Percentiles rank a stretch among this genome's conserved stretches.
phyloP scores from a whole-genome alignment of 2,888 invertebrate species.

The Philonicus albiceps region DNA sequence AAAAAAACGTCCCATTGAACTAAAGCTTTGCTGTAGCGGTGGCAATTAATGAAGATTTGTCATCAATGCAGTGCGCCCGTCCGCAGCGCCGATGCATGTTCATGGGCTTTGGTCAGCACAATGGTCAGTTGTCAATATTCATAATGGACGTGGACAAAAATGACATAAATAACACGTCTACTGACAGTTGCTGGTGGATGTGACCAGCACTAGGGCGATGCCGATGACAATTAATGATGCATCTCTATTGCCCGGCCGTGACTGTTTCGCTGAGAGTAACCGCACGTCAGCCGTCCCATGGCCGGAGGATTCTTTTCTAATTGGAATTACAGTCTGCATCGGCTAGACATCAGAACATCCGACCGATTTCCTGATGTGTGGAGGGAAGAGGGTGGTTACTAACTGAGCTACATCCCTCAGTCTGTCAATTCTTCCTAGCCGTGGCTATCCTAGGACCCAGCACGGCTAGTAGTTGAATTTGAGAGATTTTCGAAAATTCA shows the following conservation, averaged over 20 bases:
- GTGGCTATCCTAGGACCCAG: not conserved
- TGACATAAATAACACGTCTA: not conserved
- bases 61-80: not conserved
- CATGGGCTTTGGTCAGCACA: not conserved
- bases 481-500: not conserved
- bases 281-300: not conserved
- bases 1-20: not conserved
- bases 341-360: not conserved
- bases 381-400: not conserved
- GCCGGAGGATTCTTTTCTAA: not conserved
- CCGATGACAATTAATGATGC: not conserved
- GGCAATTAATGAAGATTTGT: slow-evolving; percentile 16
- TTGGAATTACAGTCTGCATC: not conserved
- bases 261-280: not conserved
- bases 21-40: no score
- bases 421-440: not conserved
- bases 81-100: not conserved
- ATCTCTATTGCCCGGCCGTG: not conserved
- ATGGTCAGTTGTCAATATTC: slow-evolving; percentile 33
- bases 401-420: not conserved
- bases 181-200: not conserved
- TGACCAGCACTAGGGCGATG: not conserved
- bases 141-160: slow-evolving; percentile 11
- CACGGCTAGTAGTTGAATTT: not conserved
- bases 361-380: not conserved